Evolutionary conservation across 2,888 invertebrate genomes (phyloP).

Genomic region (Mythimna lalbum): DNA sequence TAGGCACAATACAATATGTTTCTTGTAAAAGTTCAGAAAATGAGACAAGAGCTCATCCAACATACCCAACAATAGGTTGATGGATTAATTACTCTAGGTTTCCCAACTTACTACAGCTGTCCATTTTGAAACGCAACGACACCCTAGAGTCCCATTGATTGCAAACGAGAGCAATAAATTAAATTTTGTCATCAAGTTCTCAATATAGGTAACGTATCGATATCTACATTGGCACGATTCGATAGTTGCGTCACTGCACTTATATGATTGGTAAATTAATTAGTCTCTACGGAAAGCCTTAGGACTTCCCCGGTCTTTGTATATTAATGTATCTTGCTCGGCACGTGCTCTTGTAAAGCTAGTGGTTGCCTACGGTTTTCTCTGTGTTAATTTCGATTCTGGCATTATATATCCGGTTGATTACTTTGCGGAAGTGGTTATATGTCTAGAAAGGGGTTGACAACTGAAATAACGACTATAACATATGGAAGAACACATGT

Average conservation of each 20-base stretch:
- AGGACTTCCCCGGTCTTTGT: conserved; percentile 39
- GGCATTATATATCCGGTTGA: neutral
- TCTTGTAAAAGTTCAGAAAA: neutral
- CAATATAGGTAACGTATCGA: neutral
- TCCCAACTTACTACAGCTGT: conserved; percentile 8
- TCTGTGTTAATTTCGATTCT: neutral
- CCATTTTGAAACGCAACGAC: conserved; percentile 19
- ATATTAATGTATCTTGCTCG: conserved; percentile 4
- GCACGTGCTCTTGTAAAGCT: conserved; percentile 13
- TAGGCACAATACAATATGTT: neutral
- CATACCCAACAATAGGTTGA: neutral
- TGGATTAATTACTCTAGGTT: conserved; percentile 14
- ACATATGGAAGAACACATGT: too few species aligned
- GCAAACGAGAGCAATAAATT: conserved; percentile 31
- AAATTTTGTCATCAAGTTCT: conserved; percentile 2
- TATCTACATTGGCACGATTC: conserved; percentile 14
- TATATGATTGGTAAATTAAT: conserved; percentile 46
- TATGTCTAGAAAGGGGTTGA: too few species aligned
- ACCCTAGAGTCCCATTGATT: conserved; percentile 25
- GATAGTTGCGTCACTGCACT: conserved; percentile 35
- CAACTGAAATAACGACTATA: too few species aligned
- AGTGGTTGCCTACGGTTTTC: conserved; percentile 2
- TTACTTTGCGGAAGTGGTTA: too few species aligned
- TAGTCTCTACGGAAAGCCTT: conserved; percentile 31
- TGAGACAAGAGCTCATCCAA: neutral